Evolutionary conservation across 2,797 vertebrate species (phyloP).

Genomic region (Antrozous pallidus): DNA sequence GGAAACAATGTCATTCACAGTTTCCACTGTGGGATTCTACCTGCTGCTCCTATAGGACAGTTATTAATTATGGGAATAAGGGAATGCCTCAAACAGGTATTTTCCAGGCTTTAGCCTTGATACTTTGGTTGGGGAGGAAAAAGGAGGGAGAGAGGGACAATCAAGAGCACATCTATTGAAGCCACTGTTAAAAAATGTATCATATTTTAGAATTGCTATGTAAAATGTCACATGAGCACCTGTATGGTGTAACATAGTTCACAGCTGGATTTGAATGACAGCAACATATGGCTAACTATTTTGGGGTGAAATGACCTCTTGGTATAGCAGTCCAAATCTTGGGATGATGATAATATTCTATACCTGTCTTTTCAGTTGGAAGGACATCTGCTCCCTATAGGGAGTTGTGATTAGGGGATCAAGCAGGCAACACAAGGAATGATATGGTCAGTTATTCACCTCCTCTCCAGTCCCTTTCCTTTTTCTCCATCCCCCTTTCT

Average conservation of each 20-base stretch:
- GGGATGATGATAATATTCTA: neutral
- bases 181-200: neutral
- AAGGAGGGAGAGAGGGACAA: neutral
- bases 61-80: neutral
- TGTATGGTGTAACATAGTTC: neutral
- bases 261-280: neutral
- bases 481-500: neutral
- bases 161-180: neutral
- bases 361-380: neutral
- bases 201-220: neutral
- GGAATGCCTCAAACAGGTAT: neutral
- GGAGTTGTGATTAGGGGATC: neutral
- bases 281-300: neutral
- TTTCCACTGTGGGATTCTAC: neutral
- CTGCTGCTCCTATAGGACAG: neutral
- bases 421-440: neutral
- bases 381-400: neutral
- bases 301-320: neutral
- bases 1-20: neutral
- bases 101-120: slow-evolving; percentile 15
- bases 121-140: neutral
- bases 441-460: neutral
- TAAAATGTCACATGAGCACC: neutral
- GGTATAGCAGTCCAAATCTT: neutral
- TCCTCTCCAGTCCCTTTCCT: too few species aligned